Evolutionary conservation across 2,888 invertebrate species (phyloP).

Genomic region (Spisula subtruncata): DNA sequence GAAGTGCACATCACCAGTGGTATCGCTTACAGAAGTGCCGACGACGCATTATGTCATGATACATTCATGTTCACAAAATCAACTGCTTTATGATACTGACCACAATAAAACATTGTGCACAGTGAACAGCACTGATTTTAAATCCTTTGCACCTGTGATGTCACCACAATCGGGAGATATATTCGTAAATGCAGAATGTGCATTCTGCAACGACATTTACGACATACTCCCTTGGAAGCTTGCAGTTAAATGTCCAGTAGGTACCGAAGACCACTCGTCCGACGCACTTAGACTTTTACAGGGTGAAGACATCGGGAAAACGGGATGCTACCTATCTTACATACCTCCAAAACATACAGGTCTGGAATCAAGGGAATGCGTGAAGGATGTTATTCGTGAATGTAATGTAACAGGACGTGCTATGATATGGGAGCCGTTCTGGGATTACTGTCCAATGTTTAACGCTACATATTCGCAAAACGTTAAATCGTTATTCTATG

Average conservation of each 20-base stretch:
- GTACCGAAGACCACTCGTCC: neutral
- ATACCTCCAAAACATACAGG: neutral
- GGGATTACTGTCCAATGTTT: constrained; percentile 9
- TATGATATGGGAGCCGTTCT: neutral
- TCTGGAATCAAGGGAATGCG: neutral
- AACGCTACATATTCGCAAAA: neutral
- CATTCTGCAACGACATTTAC: neutral
- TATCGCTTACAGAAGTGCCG: neutral
- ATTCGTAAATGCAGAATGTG: constrained; percentile 1
- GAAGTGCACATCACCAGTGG: neutral
- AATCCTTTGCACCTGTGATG: neutral
- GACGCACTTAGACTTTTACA: neutral
- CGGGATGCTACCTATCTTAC: neutral
- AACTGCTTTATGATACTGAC: neutral
- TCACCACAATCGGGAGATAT: neutral
- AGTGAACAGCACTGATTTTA: neutral
- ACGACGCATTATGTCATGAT: neutral
- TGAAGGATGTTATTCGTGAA: neutral
- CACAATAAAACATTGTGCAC: neutral
- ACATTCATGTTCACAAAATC: neutral
- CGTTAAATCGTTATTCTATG: neutral
- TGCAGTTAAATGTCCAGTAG: neutral
- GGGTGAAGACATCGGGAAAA: neutral
- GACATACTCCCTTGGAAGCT: neutral
- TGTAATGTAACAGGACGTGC: neutral